Evolutionary conservation across 2,113 vertebrate species (phyloP), one percentile per base, ranked within the genome.

Genomic region (Limnothrissa miodon): DNA sequence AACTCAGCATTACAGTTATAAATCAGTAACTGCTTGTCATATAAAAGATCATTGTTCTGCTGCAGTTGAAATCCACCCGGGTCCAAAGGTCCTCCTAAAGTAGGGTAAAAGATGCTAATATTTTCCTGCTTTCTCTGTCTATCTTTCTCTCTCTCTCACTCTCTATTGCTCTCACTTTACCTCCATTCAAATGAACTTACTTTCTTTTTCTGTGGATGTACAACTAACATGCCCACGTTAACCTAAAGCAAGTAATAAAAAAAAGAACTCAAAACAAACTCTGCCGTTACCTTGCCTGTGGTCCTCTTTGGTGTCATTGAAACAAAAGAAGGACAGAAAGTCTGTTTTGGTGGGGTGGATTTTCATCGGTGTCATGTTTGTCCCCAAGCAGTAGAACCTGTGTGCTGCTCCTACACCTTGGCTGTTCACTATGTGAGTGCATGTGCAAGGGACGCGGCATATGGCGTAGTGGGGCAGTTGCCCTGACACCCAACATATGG

Each of bases 401-500:
- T 15, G 33, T 15, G 33, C 66, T 25, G 7, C n/a, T 17, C 66
- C 66, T 33, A 36, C 66, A 74, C 29, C 33, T 36, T 36, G 1
- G 4, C 66, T 74, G 25, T 15, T 36, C 66, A 74, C 66, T 74
- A 11, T 23, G 19, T 51, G 78, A 25, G 36, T 81, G 79, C 79
- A 70, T 86, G 78, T 84, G 81, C 81, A 56, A 45, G 46, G 36
- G 81, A 83, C 79, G 36, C 84, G 83, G 74, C 88, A 87, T 84
- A 85, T 84, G 82, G 82, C 78, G 45, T 29, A 53, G n/a, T 10
- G 25, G 33, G 45, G 42, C 25, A 82, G 66, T 59, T 36, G 23
- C 42, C 82, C 79, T 85, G 83, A 74, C 13, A n/a, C 29, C 25
- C 74, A 87, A 85, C 87, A 88, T 87, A 90, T 87, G 87, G 83